Evolutionary conservation across 37 sponge, comb jelly and placozoan species (phyloP).

Genomic region (Axinella damicornis): DNA sequence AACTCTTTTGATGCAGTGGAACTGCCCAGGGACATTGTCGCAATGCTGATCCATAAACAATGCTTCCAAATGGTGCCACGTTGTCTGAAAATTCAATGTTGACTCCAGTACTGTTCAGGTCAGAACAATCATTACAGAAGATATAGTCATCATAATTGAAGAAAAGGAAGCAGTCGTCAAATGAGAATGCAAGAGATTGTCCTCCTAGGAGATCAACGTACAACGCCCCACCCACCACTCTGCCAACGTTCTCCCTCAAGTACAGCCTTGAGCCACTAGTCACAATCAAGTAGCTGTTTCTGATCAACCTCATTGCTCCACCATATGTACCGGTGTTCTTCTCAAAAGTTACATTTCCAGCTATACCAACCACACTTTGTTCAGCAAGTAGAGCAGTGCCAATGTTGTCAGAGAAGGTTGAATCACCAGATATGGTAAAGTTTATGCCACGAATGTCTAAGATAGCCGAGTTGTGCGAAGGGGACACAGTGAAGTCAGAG

Average conservation of each 20-base stretch:
- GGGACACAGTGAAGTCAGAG: not conserved
- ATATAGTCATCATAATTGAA: slow-evolving; percentile 12
- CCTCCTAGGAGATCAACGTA: not conserved
- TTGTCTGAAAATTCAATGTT: slow-evolving; percentile 1
- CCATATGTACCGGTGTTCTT: slow-evolving; percentile 18
- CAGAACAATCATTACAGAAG: not conserved
- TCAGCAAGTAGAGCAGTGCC: not conserved
- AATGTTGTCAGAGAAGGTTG: not conserved
- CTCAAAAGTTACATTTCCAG: not conserved
- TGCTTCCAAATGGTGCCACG: not conserved
- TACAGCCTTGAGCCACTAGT: not conserved
- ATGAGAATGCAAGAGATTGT: not conserved
- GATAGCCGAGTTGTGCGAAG: not conserved
- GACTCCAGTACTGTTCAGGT: not conserved
- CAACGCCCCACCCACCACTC: slow-evolving; percentile 12
- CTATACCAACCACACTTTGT: not conserved
- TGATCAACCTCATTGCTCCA: slow-evolving; percentile 3
- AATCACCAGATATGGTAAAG: not conserved
- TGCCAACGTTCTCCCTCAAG: not conserved
- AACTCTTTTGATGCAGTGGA: not conserved
- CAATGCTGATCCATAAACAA: slow-evolving; percentile 24
- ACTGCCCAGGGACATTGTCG: slow-evolving; percentile 10
- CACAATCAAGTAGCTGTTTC: not conserved
- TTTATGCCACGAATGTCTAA: not conserved
- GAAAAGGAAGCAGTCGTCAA: slow-evolving; percentile 25